phyloP scores from a whole-genome alignment of 1,140 invertebrate genomes.

The Pseudoatta argentina region DNA sequence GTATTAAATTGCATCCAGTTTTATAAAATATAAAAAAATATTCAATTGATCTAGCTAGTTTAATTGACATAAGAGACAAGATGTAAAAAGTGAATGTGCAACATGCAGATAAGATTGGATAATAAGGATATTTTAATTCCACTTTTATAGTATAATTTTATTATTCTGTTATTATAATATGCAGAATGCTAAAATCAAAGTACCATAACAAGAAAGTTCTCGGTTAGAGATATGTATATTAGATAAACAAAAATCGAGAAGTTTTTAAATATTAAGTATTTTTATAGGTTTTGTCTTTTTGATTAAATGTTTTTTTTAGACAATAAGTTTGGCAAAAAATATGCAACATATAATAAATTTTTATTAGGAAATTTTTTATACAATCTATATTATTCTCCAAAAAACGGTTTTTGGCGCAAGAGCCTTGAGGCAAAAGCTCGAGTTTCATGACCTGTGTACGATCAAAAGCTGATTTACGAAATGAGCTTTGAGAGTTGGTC shows the following conservation, averaged over 20 bases:
- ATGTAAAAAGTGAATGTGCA: neutral
- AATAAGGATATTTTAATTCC: neutral
- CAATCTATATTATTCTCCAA: neutral
- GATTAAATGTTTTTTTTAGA: neutral
- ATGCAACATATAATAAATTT: neutral
- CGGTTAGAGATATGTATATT: neutral
- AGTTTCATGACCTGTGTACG: neutral
- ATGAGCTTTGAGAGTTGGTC: neutral
- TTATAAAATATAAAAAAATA: neutral
- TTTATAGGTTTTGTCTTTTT: neutral
- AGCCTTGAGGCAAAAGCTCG: neutral
- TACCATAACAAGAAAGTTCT: no score
- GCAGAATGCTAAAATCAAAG: no score
- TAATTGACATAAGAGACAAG: neutral
- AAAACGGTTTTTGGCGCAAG: neutral
- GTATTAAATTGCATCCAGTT: constrained; percentile 21
- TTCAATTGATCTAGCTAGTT: neutral
- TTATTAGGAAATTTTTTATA: neutral
- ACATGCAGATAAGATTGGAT: neutral
- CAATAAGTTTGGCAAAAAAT: neutral
- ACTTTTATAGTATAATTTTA: neutral
- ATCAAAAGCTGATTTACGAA: neutral
- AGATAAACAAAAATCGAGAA: neutral
- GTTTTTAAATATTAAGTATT: neutral
- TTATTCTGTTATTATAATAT: no score